Evolutionary conservation across 2,797 vertebrate genomes (phyloP), one percentile per base, ranked within the genome.

Genomic region (Brachyalestes nurse): DNA sequence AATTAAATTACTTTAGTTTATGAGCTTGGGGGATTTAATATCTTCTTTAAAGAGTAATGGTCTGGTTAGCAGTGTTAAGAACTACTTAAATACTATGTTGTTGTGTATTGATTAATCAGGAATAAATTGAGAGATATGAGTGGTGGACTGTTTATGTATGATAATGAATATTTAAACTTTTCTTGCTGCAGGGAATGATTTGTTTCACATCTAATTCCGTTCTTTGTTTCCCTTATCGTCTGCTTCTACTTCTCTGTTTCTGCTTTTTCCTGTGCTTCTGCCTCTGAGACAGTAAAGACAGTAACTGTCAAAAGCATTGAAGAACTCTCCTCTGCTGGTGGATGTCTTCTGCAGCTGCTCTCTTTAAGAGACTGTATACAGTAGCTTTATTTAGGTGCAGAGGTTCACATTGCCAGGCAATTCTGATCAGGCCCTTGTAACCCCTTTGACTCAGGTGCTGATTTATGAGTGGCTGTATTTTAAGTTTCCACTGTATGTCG

Each of bases 381-480:
- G 28, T 73, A 38, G 51, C 19, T 74, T 75, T 74, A 75, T 70
- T 78, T n/a, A 53, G 60, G 66, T 72, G 67, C n/a, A 71, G 55
- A 45, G 6, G 28, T 72, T 79, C 21, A 65, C 38, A 65, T 67
- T 40, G 38, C n/a, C 66, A 74, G 71, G 16, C 12, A 4, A 16
- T 74, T 80, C 55, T 61, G 21, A 81, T 58, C 38, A n/a, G 57
- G 69, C 51, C 58, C 60, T 72, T 65, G 42, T 78, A 76, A 82
- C 61, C 75, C 61, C 70, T 70, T 60, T 55, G 60, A 71, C 78
- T 58, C 57, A 40, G 57, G 42, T 79, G 72, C 45, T 86, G 89
- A 92, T 91, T 91, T 89, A 90, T 88, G 51, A 65, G 84, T 82
- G 84, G 84, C 78, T 86, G 82, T 87, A 69, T 86, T 62, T 87